Evolutionary conservation across 2,888 invertebrate genomes (phyloP).

Genomic region (Tyria jacobaeae): DNA sequence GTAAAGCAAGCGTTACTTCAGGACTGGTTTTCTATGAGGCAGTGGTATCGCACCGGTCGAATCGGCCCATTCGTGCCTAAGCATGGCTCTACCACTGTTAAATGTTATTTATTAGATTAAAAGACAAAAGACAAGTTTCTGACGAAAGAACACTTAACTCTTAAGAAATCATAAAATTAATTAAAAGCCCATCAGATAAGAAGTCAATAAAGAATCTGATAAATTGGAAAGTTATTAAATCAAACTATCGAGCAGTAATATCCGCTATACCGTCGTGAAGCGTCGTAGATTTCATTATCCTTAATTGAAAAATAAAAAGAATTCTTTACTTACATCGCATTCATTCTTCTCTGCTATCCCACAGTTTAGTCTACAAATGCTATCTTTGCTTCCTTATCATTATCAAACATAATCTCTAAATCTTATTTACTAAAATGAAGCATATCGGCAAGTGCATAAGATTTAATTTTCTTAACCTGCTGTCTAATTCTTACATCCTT

Average conservation of each 20-base stretch:
- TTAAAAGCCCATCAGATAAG: slow-evolving; percentile 39
- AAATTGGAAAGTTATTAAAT: slow-evolving; percentile 52
- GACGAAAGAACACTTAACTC: slow-evolving; percentile 26
- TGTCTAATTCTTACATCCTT: slow-evolving; percentile 54
- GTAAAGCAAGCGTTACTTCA: too few relatives aligned
- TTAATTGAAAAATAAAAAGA: slow-evolving; percentile 79
- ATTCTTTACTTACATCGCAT: slow-evolving; percentile 76
- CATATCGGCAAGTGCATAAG: slow-evolving; percentile 32
- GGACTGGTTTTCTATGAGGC: too few relatives aligned
- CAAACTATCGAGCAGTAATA: slow-evolving; percentile 49
- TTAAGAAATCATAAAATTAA: slow-evolving; percentile 35
- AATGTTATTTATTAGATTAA: neutral
- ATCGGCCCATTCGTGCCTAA: too few relatives aligned
- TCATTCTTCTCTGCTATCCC: slow-evolving; percentile 71
- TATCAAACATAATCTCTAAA: slow-evolving; percentile 30
- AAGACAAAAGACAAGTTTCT: neutral
- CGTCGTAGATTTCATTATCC: slow-evolving; percentile 71
- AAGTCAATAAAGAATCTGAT: slow-evolving; percentile 38
- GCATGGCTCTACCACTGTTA: too few relatives aligned
- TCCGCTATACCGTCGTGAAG: slow-evolving; percentile 45
- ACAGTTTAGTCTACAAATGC: slow-evolving; percentile 76
- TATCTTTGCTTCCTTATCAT: slow-evolving; percentile 44
- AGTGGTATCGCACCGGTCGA: too few relatives aligned
- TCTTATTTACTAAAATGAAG: slow-evolving; percentile 31
- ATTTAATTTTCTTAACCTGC: slow-evolving; percentile 36